Percentiles rank a stretch among this genome's conserved stretches.
Evolutionary conservation across 2,113 vertebrate species (phyloP).

Genomic region (Alligator mississippiensis): DNA sequence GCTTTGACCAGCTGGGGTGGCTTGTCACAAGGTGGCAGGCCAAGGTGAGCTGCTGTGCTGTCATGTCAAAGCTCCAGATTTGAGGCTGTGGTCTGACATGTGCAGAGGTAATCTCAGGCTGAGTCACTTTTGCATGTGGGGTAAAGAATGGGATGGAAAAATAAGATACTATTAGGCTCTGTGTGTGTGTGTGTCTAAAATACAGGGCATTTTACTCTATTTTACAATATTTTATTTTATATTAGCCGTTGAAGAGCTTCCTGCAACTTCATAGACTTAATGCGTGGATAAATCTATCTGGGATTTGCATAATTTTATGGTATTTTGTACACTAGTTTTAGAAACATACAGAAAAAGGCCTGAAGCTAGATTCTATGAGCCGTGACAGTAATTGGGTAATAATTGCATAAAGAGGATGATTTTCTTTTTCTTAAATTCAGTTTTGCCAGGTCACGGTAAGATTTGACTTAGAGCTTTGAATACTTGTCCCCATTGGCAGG

Average conservation of each 20-base stretch:
- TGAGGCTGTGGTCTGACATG: background rate
- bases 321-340: background rate
- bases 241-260: background rate
- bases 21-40: too few relatives aligned
- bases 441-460: conserved; percentile 13
- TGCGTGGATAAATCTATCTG: background rate
- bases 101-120: background rate
- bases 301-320: background rate
- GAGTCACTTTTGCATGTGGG: background rate
- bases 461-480: conserved; percentile 39
- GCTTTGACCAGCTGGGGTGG: too few relatives aligned
- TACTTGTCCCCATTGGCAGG: conserved; percentile 26
- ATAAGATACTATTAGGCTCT: background rate
- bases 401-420: conserved; percentile 42
- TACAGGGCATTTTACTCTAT: background rate
- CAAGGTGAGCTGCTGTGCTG: too few relatives aligned
- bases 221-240: background rate
- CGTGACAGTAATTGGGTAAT: background rate
- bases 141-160: background rate
- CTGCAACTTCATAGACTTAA: background rate
- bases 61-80: too few relatives aligned
- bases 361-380: background rate
- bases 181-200: background rate
- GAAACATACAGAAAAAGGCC: background rate
- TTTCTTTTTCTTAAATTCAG: conserved; percentile 32